Percentiles rank a stretch among this genome's conserved stretches.
Evolutionary conservation across 1,140 invertebrate genomes (phyloP).

Genomic region (Hyphantria cunea): DNA sequence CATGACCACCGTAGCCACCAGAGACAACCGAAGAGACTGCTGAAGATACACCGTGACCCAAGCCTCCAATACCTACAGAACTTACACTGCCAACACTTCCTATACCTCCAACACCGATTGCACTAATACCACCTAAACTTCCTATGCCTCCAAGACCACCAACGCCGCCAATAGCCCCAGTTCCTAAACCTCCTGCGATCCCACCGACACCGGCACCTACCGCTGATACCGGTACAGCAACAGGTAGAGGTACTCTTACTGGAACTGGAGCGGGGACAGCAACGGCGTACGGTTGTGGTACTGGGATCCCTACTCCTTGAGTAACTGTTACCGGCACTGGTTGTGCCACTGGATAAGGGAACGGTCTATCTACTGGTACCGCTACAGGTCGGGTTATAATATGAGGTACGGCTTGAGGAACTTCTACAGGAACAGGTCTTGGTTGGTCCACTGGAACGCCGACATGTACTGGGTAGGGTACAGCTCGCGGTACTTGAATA

Average conservation of each 20-base stretch:
- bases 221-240: conserved; percentile 46
- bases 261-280: conserved; percentile 62
- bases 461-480: conserved; percentile 61
- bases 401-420: conserved; percentile 67
- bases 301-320: conserved; percentile 69
- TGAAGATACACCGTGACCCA: conserved; percentile 4
- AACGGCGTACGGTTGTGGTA: conserved; percentile 65
- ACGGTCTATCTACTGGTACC: conserved; percentile 64
- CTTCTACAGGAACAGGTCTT: conserved; percentile 58
- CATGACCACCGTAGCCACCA: conserved; percentile 22
- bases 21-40: conserved; percentile 3
- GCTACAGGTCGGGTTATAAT: conserved; percentile 59
- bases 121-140: conserved; percentile 1
- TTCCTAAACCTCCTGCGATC: conserved; percentile 1
- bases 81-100: conserved; percentile 16
- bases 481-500: conserved; percentile 54
- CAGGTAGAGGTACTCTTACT: conserved; percentile 57
- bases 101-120: background rate
- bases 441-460: conserved; percentile 64
- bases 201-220: conserved; percentile 34
- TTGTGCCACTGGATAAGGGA: conserved; percentile 62
- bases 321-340: conserved; percentile 68
- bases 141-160: conserved; percentile 12
- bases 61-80: conserved; percentile 4
- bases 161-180: background rate